Conservation (phyloP, 2,113 vertebrate species). For the Otus sunia region DNA sequence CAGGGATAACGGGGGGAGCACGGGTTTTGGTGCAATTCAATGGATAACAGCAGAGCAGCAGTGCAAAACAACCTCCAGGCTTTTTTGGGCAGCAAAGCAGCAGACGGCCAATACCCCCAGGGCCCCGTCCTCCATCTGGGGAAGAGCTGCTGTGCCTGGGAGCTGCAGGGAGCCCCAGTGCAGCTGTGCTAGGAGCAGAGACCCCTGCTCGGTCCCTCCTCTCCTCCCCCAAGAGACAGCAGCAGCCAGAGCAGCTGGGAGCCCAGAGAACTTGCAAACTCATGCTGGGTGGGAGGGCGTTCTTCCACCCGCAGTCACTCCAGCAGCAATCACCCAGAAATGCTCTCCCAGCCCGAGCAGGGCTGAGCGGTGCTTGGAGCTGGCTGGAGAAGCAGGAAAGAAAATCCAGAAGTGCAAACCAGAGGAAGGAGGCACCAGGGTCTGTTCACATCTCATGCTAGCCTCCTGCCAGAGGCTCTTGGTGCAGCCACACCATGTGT, state of each 20-base stretch:
- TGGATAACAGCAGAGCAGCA: background rate
- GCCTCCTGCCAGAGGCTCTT: constrained; percentile 50
- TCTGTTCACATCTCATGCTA: background rate
- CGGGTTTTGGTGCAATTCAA: background rate
- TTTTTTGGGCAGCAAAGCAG: background rate
- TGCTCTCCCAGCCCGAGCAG: background rate
- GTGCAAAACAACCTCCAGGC: background rate
- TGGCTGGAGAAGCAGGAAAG: background rate
- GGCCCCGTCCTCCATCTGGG: background rate
- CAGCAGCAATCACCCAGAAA: background rate
- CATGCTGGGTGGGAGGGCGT: accelerated
- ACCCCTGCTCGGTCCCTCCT: background rate
- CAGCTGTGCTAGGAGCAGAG: background rate
- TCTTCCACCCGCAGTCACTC: accelerated
- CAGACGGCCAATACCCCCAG: background rate
- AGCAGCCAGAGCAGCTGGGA: background rate
- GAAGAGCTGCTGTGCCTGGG: background rate
- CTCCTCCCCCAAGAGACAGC: background rate
- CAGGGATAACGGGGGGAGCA: background rate
- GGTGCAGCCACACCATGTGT: constrained; percentile 53
- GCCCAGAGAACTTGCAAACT: background rate
- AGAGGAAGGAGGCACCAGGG: background rate
- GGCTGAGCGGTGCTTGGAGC: background rate
- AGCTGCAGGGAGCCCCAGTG: background rate
- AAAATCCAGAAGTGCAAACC: background rate